phyloP scores from a whole-genome alignment of 1,140 invertebrate genomes.

The Aradophagus sp. region DNA sequence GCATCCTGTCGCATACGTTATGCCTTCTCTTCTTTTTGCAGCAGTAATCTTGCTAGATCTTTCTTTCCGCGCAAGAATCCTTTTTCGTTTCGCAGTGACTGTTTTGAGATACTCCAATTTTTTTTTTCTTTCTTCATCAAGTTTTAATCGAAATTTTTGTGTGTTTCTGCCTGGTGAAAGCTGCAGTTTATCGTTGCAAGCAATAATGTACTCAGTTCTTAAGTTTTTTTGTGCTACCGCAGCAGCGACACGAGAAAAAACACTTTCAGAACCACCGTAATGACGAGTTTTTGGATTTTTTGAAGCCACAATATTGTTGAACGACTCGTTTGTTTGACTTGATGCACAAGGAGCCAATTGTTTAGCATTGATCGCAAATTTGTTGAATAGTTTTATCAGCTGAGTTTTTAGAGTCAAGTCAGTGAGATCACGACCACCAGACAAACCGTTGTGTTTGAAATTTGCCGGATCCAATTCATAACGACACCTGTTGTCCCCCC shows the following conservation, averaged over 20 bases:
- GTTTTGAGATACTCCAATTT: not conserved
- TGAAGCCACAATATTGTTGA: slow-evolving; percentile 34
- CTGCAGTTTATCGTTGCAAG: slow-evolving; percentile 16
- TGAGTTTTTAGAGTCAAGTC: no score
- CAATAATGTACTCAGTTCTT: slow-evolving; percentile 21
- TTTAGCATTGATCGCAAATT: no score
- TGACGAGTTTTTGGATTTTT: slow-evolving; percentile 40
- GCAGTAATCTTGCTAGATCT: no score
- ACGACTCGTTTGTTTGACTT: no score
- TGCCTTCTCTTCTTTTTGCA: no score
- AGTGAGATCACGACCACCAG: no score
- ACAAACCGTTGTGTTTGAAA: slow-evolving; percentile 18
- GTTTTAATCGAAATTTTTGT: slow-evolving; percentile 12
- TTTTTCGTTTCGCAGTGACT: no score
- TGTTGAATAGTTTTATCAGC: no score
- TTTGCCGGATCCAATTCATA: slow-evolving; percentile 7
- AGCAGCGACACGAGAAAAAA: slow-evolving; percentile 22
- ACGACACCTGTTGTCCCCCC: not conserved
- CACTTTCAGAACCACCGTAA: slow-evolving; percentile 42
- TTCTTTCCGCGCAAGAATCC: no score
- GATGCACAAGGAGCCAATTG: no score
- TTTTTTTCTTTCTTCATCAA: slow-evolving; percentile 1
- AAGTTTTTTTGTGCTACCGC: slow-evolving; percentile 42
- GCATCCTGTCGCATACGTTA: no score
- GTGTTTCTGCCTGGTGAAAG: slow-evolving; percentile 24